These are phyloP conservation scores for Stegastes partitus DNA, from an alignment of 2,113 vertebrate species.

Conservation along the genomic window DNA sequence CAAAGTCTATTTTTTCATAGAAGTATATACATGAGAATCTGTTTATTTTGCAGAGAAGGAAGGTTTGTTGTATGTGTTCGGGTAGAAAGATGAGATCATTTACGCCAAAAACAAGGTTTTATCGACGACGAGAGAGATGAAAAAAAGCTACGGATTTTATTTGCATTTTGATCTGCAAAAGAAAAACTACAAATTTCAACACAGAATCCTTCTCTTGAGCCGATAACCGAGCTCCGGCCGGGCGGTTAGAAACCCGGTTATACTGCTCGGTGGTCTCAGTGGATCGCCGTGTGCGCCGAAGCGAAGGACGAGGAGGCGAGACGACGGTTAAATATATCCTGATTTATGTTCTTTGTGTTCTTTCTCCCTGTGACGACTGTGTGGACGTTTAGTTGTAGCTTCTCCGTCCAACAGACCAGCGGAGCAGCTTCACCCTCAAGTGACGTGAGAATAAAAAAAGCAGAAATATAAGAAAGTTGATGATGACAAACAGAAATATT, in stretches of 20 bases:
- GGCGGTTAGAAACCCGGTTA: constrained; percentile 29
- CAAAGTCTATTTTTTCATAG: constrained; percentile 40
- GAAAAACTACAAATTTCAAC: no score
- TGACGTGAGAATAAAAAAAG: not conserved
- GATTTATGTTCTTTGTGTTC: constrained; percentile 32
- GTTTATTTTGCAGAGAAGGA: constrained; percentile 14
- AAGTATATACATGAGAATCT: constrained; percentile 14
- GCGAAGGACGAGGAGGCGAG: constrained; percentile 27
- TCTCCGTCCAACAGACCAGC: not conserved
- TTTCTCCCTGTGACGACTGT: not conserved
- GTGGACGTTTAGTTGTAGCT: constrained; percentile 17
- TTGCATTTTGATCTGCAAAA: no score
- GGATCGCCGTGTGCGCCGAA: constrained; percentile 52
- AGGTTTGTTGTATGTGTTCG: no score
- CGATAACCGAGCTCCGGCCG: no score
- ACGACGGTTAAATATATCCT: constrained; percentile 7
- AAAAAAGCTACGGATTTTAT: no score
- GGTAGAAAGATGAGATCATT: no score
- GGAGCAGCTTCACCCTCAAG: constrained; percentile 24
- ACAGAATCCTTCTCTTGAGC: no score
- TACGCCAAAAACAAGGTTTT: no score
- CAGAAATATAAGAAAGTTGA: not conserved
- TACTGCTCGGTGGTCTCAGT: constrained; percentile 62
- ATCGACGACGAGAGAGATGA: no score
- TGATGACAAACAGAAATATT: not conserved